Evolutionary conservation across 2,888 invertebrate species (phyloP).

Genomic region (Habrosyne pyritoides): DNA sequence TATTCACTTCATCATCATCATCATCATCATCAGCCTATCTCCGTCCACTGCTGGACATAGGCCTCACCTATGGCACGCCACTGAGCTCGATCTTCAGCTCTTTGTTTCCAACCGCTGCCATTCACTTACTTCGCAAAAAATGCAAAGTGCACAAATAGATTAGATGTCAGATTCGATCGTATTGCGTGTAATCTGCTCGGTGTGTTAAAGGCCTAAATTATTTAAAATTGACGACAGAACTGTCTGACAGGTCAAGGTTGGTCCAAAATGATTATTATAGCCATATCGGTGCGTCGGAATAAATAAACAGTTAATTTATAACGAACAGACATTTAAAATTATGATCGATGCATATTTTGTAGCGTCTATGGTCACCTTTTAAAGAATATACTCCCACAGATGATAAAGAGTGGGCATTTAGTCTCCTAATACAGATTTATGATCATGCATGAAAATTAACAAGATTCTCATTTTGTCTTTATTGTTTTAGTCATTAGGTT

Average conservation of each 20-base stretch:
- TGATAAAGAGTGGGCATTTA: not conserved
- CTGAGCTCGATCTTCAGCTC: too few species aligned
- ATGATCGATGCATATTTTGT: not conserved
- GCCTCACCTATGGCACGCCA: too few species aligned
- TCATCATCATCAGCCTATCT: too few species aligned
- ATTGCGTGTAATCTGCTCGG: not conserved
- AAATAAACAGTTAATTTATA: constrained; percentile 10
- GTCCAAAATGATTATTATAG: constrained; percentile 10
- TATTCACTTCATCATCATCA: too few species aligned
- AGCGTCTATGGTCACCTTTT: not conserved
- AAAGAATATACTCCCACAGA: not conserved
- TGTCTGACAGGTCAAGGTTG: constrained; percentile 13
- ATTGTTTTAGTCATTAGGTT: not conserved
- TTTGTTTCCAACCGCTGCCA: too few species aligned
- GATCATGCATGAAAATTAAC: not conserved
- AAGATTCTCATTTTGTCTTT: not conserved
- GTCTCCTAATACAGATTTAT: constrained; percentile 4
- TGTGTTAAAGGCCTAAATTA: not conserved
- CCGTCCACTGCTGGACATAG: too few species aligned
- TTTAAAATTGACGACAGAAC: constrained; percentile 7
- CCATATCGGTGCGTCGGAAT: constrained; percentile 10
- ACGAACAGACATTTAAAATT: not conserved
- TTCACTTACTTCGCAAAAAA: too few species aligned
- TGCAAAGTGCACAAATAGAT: too few species aligned
- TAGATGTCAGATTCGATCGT: not conserved